Evolutionary conservation across 2,113 vertebrate genomes (phyloP).

Genomic region (Syngnathoides biaculeatus): DNA sequence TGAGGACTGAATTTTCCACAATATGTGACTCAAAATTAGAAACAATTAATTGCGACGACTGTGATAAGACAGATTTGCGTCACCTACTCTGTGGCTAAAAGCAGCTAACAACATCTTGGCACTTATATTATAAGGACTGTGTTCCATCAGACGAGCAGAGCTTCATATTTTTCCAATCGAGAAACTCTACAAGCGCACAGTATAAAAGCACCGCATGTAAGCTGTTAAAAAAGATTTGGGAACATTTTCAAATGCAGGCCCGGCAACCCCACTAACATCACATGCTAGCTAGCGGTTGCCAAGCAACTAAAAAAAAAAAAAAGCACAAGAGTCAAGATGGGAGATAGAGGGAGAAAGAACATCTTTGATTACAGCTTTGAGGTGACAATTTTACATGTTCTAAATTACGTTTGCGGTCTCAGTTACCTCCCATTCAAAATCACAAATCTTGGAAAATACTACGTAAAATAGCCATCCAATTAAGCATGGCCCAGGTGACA

Average conservation of each 20-base stretch:
- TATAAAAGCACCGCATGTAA: background rate
- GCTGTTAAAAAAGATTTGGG: conserved; percentile 16
- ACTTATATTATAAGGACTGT: background rate
- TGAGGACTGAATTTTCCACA: background rate
- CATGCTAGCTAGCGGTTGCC: conserved; percentile 54
- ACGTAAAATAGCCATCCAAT: background rate
- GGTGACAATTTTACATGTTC: background rate
- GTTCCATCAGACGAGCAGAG: background rate
- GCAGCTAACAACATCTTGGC: background rate
- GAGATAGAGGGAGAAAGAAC: conserved; percentile 3
- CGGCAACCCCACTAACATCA: conserved; percentile 31
- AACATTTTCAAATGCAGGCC: conserved; percentile 29
- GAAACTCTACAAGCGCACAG: background rate
- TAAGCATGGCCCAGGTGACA: too few relatives aligned
- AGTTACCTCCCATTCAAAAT: background rate
- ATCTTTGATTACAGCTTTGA: background rate
- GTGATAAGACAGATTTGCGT: background rate
- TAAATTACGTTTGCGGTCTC: background rate
- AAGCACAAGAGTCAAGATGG: conserved; percentile 44
- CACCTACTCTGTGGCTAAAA: background rate
- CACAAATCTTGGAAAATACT: background rate
- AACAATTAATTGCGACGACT: background rate
- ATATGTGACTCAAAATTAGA: background rate
- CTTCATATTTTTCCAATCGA: background rate
- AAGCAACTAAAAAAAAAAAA: conserved; percentile 69